Evolutionary conservation across 2,113 vertebrate species (phyloP), one percentile per base, ranked within the genome.

Genomic region (Dolichotis patagonum): DNA sequence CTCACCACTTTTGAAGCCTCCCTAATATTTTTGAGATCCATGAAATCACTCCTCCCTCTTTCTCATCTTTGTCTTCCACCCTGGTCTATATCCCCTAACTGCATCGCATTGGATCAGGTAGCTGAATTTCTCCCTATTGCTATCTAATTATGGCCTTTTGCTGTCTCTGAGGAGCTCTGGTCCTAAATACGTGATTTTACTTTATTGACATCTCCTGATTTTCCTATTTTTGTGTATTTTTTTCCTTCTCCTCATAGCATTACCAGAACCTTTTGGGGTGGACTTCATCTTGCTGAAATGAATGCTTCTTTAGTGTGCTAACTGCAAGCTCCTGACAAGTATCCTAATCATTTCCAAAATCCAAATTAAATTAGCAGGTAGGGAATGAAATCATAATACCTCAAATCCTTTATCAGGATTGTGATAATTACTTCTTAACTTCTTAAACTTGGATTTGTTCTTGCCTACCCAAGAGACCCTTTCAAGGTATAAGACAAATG

Each of bases 121-220:
- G 4, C 12, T 4, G 1, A 43, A 13, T 67, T 67, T 71, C 12
- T 32, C 13, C 8, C 9, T 32, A 4, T 26, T 0, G 8, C 11
- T 75, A 3, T 78, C 85, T 56, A 14, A 56, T 62, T 46, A 32
- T 5, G 2, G 22, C 19, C 7, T 17, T 6, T 49, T 62, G 20
- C 4, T 49, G 62, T 58, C 26, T 46, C 62, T 43, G 16, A 26
- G 7, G 0, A 62, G 14, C 0, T 88, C 90, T 84, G 41, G 19
- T 80, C 52, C 71, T 54, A 41, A 91, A 49, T 46, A 71, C 38
- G 3, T 13, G 17, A 22, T 24, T 46, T 73, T 41, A 32, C 32
- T n/a, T 86, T 58, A 52, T 35, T 58, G 9, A 8, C 26, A n/a
- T 90, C 35, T 43, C 62, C 56, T 30, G 38, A 38, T 13, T 54